Evolutionary conservation across 2,797 vertebrate species (phyloP), one percentile per base, ranked within the genome.

Genomic region (Chelmon rostratus): DNA sequence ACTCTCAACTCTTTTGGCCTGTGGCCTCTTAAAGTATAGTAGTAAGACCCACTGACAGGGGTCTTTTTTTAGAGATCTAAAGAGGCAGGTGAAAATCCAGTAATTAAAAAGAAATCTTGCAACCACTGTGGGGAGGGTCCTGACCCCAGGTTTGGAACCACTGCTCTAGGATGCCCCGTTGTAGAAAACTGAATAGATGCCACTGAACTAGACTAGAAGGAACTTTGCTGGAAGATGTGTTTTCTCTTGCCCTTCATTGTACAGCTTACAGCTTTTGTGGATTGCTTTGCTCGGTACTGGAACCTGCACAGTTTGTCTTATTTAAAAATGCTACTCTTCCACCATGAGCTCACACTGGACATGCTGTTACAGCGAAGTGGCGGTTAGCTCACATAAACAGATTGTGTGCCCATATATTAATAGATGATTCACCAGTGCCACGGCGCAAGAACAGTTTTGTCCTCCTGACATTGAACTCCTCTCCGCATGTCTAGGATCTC

Each of bases 381-480:
- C 50, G 23, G 8, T 47, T 35, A 65, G 31, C 8, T 79, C 58
- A 66, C 66, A 54, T 44, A 71, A 70, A 81, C 63, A 65, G 76
- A 77, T 67, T 49, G 42, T 21, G 31, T 49, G 46, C 10, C 42
- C 5, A 8, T 63, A 42, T 79, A 76, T 78, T 74, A 84, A 74
- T 74, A 73, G 58, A 78, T 81, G 83, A 82, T 76, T 87, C 66
- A 83, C 47, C 49, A 12, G 72, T 42, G n/a, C 73, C 49, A 52
- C 18, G 0, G n/a, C 62, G 47, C 42, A 49, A 63, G 25, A 74
- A 50, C 56, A 64, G 68, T 50, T 70, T 88, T 66, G 66, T 88
- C 83, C 72, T 67, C 19, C 21, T 12, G 83, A 87, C 88, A 57
- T 76, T 87, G 81, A 90, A 76, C 78, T 70, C 58, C 44, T 73